A percentile compares a stretch with the other conserved stretches of the same genome.
phyloP scores from a whole-genome alignment of 2,113 vertebrate species.

The Pelecanus crispus region DNA sequence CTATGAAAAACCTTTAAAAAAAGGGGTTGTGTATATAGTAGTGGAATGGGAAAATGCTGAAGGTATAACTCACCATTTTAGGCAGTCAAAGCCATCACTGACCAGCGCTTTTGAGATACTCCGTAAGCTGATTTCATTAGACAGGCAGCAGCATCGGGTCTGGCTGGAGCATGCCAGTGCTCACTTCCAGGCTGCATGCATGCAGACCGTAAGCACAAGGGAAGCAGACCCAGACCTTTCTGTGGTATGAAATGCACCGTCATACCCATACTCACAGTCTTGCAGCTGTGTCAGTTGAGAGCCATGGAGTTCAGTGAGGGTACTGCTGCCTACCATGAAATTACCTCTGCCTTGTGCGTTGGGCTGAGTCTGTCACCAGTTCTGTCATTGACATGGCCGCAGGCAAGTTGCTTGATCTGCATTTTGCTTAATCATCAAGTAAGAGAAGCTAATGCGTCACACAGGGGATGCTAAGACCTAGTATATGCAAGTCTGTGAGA shows the following conservation, averaged over 20 bases:
- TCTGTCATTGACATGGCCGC: background rate
- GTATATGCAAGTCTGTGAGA: rapidly evolving
- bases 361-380: background rate
- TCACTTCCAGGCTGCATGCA: background rate
- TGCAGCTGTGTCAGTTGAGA: background rate
- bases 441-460: background rate
- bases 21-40: background rate
- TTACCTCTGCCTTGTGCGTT: background rate
- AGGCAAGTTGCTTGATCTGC: background rate
- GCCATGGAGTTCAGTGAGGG: background rate
- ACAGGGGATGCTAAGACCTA: no score
- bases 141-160: background rate
- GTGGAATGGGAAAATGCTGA: background rate
- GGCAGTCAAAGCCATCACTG: background rate
- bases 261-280: rapidly evolving
- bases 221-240: background rate
- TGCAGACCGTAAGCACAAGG: rapidly evolving
- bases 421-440: background rate
- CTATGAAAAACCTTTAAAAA: background rate
- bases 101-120: background rate
- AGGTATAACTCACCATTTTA: rapidly evolving
- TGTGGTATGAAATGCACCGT: background rate
- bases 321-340: background rate
- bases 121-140: background rate
- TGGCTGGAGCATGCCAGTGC: background rate